phyloP scores from a whole-genome alignment of 2,113 vertebrate genomes.

The Notechis scutatus region DNA sequence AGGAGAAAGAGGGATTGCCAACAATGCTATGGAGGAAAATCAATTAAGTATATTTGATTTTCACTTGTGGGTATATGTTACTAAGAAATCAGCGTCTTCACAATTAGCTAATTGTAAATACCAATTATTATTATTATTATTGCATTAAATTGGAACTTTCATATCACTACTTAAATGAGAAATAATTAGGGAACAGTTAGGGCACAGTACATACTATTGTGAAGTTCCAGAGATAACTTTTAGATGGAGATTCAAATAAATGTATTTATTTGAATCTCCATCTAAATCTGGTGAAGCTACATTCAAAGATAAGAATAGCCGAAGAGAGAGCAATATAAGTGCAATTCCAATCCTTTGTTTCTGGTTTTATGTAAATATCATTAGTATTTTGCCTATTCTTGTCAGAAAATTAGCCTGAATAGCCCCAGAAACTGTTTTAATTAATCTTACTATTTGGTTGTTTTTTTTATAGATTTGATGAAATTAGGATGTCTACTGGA shows the following conservation, averaged over 20 bases:
- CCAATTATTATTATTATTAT: no score
- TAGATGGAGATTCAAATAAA: neutral
- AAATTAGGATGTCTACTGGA: neutral
- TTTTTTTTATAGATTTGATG: neutral
- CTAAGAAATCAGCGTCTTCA: conserved; percentile 38
- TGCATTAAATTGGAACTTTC: conserved; percentile 33
- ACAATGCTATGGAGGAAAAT: neutral
- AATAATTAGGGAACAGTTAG: neutral
- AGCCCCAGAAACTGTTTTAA: neutral
- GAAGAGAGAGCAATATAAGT: neutral
- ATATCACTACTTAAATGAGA: conserved; percentile 12
- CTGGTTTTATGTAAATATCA: neutral
- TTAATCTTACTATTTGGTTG: neutral
- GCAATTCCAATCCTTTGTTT: neutral
- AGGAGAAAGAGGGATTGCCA: neutral
- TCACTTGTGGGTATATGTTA: neutral
- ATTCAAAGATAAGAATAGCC: neutral
- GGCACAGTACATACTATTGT: neutral
- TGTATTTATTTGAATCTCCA: neutral
- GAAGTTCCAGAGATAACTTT: neutral
- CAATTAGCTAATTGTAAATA: conserved; percentile 11
- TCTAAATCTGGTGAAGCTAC: neutral
- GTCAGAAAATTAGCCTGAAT: neutral
- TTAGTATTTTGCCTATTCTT: neutral
- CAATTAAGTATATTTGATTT: conserved; percentile 24